These are phyloP conservation scores for Drosophila pegasa DNA, from an alignment of 2,888 invertebrate genomes.

Conservation along the genomic window DNA sequence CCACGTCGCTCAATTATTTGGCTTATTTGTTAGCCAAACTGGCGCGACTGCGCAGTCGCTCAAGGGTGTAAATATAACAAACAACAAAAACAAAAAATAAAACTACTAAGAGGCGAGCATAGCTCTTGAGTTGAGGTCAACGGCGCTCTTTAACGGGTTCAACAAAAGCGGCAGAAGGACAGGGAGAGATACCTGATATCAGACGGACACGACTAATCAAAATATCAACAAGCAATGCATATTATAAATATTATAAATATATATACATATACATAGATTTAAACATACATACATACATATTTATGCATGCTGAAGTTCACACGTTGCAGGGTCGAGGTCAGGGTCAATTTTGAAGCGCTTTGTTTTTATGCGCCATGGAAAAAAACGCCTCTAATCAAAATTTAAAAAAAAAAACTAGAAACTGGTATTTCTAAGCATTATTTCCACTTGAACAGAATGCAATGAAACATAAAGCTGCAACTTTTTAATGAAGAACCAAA, in stretches of 20 bases:
- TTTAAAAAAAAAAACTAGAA: not conserved
- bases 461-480: not conserved
- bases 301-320: slow-evolving; percentile 44
- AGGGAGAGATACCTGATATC: slow-evolving; percentile 4
- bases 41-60: slow-evolving; percentile 60
- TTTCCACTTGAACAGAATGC: not conserved
- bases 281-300: too few species aligned
- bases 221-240: slow-evolving; percentile 25
- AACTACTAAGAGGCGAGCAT: slow-evolving; percentile 20
- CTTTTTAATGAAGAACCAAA: not conserved
- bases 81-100: slow-evolving; percentile 2
- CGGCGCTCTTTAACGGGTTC: slow-evolving; percentile 73
- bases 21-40: slow-evolving; percentile 69
- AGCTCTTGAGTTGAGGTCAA: slow-evolving; percentile 70
- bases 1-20: slow-evolving; percentile 68
- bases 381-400: slow-evolving; percentile 25
- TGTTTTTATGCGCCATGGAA: slow-evolving; percentile 27
- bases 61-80: slow-evolving; percentile 64
- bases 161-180: slow-evolving; percentile 13
- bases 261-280: not conserved
- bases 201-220: slow-evolving; percentile 8
- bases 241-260: not conserved
- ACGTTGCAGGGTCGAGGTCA: slow-evolving; percentile 70
- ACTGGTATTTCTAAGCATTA: slow-evolving; percentile 7
- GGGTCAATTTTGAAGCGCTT: slow-evolving; percentile 22